Evolutionary conservation across 2,888 invertebrate genomes (phyloP), one percentile per base, ranked within the genome.

Genomic region (Ichneumoninae sp.): DNA sequence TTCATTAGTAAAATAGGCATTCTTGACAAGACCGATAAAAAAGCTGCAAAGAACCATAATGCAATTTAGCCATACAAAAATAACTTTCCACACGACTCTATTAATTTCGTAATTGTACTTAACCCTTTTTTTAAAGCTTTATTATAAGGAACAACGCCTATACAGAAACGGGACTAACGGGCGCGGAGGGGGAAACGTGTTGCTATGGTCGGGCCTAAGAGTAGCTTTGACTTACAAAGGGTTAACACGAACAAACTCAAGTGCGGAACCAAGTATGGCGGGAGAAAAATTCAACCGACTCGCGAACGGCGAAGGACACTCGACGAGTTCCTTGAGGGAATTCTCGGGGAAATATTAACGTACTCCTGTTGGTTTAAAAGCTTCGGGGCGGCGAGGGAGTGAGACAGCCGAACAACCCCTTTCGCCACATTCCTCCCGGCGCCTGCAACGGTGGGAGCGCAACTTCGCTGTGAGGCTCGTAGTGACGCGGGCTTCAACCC

Each of bases 281-380:
- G 68, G 71, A 81, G 70, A 81, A 84, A 78, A 78, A 60, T 75
- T 65, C 60, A 47, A 54, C 88, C 81, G 73, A 57, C 57, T 69
- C 78, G 47, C 63, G 70, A 74, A 82, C 76, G 71, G 75, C 60
- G 85, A 66, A 83, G 85, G 83, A 85, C 85, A 82, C 73, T 75
- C 78, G 68, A 83, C 60, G 69, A 84, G 65, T 50, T 81, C 44
- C 65, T 81, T 77, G 88, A 86, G 87, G 85, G 86, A 89, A 88
- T 87, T 81, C 87, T 83, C 40, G 81, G 85, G 85, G 88, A 84
- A 88, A 85, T 83, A 85, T 89, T 90, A 87, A 89, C 88, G 85
- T 86, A 79, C 74, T 79, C 63, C 87, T 81, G 85, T 84, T 74
- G 69, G 78, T 85, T 90, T 89, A 86, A 33, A 88, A 87, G 87